These are phyloP conservation scores for Apamea crenata DNA, from an alignment of 2,888 invertebrate genomes.

Conservation along the genomic window DNA sequence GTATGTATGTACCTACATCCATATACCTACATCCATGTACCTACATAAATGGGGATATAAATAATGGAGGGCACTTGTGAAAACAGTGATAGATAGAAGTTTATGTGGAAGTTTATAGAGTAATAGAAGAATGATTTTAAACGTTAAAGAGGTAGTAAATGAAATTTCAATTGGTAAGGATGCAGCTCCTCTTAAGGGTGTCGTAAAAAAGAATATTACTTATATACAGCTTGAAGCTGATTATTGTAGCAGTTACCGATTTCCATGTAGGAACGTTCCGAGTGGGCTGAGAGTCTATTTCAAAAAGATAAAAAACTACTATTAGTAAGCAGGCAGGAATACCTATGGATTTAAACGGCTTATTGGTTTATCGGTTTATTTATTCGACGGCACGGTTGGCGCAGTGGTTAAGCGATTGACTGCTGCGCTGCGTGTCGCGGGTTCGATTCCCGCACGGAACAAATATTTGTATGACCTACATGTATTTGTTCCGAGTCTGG, in stretches of 20 bases:
- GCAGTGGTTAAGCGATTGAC: no score
- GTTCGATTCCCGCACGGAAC: no score
- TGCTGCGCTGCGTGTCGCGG: no score
- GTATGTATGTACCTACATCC: not conserved
- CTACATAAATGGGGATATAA: slow-evolving; percentile 18
- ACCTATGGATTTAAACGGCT: not conserved
- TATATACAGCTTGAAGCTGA: no score
- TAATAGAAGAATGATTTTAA: slow-evolving; percentile 42
- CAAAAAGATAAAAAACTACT: not conserved
- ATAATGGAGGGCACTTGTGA: slow-evolving; percentile 40
- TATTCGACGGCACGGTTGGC: no score
- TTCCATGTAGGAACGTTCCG: not conserved
- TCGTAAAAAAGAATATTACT: not conserved
- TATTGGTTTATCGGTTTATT: no score
- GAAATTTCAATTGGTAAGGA: slow-evolving; percentile 10
- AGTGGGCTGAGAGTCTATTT: not conserved
- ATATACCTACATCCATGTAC: not conserved
- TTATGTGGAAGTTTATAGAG: slow-evolving; percentile 27
- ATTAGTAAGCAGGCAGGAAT: not conserved
- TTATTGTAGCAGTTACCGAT: not conserved
- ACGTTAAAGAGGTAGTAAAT: slow-evolving; percentile 23
- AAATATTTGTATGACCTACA: no score
- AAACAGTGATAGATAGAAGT: slow-evolving; percentile 24
- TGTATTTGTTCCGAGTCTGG: no score
- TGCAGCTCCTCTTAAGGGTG: not conserved